Base-by-base conservation (phyloP, 1,140 invertebrate genomes). In the Adoxophyes honmai region DNA sequence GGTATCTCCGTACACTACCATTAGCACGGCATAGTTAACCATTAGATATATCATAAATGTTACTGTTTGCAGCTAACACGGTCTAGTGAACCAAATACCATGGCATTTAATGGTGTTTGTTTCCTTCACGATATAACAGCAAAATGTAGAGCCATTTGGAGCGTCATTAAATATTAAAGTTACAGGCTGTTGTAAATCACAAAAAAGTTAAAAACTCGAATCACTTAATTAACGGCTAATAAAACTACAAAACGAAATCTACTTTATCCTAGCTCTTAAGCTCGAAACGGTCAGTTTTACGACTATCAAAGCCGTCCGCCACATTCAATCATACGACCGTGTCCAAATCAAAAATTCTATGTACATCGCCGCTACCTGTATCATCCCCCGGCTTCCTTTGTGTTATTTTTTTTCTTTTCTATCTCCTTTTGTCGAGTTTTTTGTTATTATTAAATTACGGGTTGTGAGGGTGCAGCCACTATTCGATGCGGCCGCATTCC, bases 401-500 rank as follows among this genome's bases (percentile, higher is more conserved):
- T 63, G 71, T 44, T 48, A 59, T 73, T 68, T 73, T 73, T n/a
- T 63, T 64, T 34, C 64, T 61, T 57, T 58, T 65, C 62, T 67
- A 65, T 77, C 69, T 62, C 69, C 55, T 55, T 73, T 81, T 80
- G 78, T 78, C 57, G 42, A 61, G 60, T 62, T 65, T 79, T 85
- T 83, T 80, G 71, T 72, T 57, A 68, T 62, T 68, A 79, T 78
- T 77, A 68, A 77, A 78, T 81, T 81, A 80, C 73, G 57, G 56
- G 64, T 81, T 81, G 77, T 82, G 75, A 75, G 76, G 78, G 75
- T 77, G 75, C 73, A 75, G 63, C 69, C 64, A 81, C 56, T 64
- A 79, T 85, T 84, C 70, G 80, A 81, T 70, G 68, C 75, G 73
- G 75, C 65, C 68, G 62, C 79, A 87, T 84, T 81, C 81, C 79